These are phyloP conservation scores for Ispidina lecontei DNA, from an alignment of 2,797 vertebrate genomes.

Conservation along the genomic window DNA sequence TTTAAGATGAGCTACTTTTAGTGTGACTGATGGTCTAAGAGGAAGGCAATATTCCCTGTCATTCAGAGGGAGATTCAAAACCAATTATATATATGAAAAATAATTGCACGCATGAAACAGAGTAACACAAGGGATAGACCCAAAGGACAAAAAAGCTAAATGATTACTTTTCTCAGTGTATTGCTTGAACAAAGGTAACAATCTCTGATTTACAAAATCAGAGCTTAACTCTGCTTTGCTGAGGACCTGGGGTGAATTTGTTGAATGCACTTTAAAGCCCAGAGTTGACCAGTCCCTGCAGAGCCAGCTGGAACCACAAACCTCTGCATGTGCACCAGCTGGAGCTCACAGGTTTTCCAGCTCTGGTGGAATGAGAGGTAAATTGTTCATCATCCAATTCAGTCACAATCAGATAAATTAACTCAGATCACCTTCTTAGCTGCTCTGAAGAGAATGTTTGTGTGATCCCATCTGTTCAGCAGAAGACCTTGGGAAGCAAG, in stretches of 20 bases:
- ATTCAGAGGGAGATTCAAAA: background rate
- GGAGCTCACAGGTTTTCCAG: background rate
- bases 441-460: background rate
- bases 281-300: background rate
- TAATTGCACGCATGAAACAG: background rate
- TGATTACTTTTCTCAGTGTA: background rate
- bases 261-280: background rate
- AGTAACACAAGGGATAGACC: background rate
- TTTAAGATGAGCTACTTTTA: slow-evolving; percentile 32
- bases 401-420: slow-evolving; percentile 13
- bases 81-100: background rate
- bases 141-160: background rate
- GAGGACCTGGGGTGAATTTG: background rate
- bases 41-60: background rate
- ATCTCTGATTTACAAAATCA: background rate
- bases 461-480: slow-evolving; percentile 29
- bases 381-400: background rate
- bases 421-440: background rate
- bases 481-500: background rate
- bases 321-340: background rate
- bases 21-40: background rate
- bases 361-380: background rate
- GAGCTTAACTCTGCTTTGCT: background rate
- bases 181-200: background rate
- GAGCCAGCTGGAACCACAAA: background rate